Conservation (phyloP, 37 sponge, comb jelly and placozoan genomes). For the Ianthella basta region DNA sequence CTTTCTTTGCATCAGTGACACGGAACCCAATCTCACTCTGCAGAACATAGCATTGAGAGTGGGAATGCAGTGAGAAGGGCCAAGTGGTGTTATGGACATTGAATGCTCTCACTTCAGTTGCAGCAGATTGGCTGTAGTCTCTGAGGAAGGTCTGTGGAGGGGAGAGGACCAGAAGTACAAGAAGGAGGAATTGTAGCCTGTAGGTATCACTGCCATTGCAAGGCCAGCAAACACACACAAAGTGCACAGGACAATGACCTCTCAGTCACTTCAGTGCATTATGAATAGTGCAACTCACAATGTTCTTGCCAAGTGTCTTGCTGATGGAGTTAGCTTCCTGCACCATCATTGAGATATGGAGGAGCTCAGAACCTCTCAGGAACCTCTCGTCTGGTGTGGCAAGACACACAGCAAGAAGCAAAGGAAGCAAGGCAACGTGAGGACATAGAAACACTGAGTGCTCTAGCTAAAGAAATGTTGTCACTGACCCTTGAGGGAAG, state of each 20-base stretch:
- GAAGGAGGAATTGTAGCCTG: not conserved
- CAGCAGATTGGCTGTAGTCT: slow-evolving; percentile 12
- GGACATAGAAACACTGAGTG: not conserved
- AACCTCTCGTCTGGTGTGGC: slow-evolving; percentile 39
- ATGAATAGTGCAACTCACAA: slow-evolving; percentile 1
- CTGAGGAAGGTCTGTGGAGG: not conserved
- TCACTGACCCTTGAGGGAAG: not conserved
- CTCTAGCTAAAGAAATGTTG: too few relatives aligned
- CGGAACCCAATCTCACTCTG: slow-evolving; percentile 35
- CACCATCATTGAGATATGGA: slow-evolving; percentile 70
- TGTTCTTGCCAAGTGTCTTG: slow-evolving; percentile 56
- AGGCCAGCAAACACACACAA: too few relatives aligned
- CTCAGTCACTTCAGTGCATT: not conserved
- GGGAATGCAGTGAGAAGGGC: too few relatives aligned
- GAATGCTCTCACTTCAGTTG: not conserved
- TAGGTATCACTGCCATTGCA: too few relatives aligned
- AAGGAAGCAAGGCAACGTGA: not conserved
- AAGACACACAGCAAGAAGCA: not conserved
- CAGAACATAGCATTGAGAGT: not conserved
- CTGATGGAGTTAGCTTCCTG: slow-evolving; percentile 83
- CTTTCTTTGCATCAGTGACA: slow-evolving; percentile 63
- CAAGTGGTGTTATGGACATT: too few relatives aligned
- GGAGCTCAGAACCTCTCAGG: slow-evolving; percentile 61
- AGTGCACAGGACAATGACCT: too few relatives aligned
- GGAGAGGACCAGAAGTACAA: not conserved